Evolutionary conservation across 1,140 invertebrate genomes (phyloP).

Genomic region (Elysia chlorotica): DNA sequence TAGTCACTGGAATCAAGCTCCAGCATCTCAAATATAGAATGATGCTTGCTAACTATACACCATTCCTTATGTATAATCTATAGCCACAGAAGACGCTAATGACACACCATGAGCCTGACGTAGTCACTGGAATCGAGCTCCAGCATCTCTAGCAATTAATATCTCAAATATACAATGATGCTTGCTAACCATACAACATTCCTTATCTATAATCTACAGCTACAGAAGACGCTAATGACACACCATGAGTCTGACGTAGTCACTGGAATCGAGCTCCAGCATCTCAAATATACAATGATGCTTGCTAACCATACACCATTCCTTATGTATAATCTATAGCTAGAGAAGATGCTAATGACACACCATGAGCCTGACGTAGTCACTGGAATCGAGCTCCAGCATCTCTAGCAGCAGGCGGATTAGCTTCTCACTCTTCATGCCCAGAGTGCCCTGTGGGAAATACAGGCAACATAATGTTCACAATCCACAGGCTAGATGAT

Average conservation of each 20-base stretch:
- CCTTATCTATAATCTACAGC: no score
- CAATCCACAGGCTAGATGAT: no score
- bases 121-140: constrained; percentile 59
- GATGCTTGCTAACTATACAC: no score
- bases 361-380: constrained; percentile 58
- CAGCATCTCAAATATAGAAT: constrained; percentile 59
- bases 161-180: no score
- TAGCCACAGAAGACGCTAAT: no score
- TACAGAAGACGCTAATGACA: no score
- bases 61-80: no score
- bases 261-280: constrained; percentile 59
- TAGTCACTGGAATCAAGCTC: constrained; percentile 59
- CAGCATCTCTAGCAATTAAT: constrained; percentile 59
- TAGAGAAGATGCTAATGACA: no score
- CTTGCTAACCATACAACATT: no score
- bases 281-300: constrained; percentile 61
- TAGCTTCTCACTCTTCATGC: constrained; percentile 56
- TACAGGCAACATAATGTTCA: no score
- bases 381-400: constrained; percentile 59
- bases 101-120: constrained; percentile 55
- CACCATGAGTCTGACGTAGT: constrained; percentile 58
- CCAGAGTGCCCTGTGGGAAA: constrained; percentile 52
- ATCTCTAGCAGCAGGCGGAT: constrained; percentile 55
- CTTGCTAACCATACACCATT: no score
- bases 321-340: no score